Evolutionary conservation across 2,888 invertebrate species (phyloP), one percentile per base, ranked within the genome.

Genomic region (Clanis bilineata): DNA sequence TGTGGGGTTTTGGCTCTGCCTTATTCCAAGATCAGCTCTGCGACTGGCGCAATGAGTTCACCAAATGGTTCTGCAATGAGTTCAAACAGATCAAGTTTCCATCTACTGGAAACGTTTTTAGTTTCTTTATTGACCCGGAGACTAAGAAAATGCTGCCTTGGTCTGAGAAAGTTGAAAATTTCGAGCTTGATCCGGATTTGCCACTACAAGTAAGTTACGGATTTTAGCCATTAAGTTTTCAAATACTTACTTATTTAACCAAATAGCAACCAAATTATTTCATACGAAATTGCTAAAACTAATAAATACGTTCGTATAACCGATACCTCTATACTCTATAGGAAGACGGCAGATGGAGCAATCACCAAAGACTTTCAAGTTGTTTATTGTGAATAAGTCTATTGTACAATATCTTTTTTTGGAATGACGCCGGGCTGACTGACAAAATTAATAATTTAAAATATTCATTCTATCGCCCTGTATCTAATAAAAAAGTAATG

Each of bases 1-100:
- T 98, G 23, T 98, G 98, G 98, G 97, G 98, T 0, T 99, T 98
- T 78, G 98, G 98, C 1, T 97, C 98, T 0, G 95, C 96, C 0
- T 93, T 97, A 61, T 98, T 97, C 85, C 97, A 97, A 93, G 98
- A 98, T 90, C 96, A 98, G 92, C 90, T 97, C 44, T 93, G 96
- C 3, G 98, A 98, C 82, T 97, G 98, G 95, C 94, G 98, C 45
- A 96, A 96, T 70, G 98, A 98, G 79, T 98, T 98, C 83, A 97
- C 96, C 78, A 98, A 98, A 84, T 98, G 98, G 98, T 99, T 98
- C 94, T 93, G 94, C 21, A 96, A 95, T 67, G 98, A 98, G 87
- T 98, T 98, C 83, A 98, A 98, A 86, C 93, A 96, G 0, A 94
- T 98, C 25, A 97, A 97, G 85, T 98, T 98, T 85, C 98, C 98